phyloP scores from a whole-genome alignment of 2,113 vertebrate species.

The Mionectes macconnelli region DNA sequence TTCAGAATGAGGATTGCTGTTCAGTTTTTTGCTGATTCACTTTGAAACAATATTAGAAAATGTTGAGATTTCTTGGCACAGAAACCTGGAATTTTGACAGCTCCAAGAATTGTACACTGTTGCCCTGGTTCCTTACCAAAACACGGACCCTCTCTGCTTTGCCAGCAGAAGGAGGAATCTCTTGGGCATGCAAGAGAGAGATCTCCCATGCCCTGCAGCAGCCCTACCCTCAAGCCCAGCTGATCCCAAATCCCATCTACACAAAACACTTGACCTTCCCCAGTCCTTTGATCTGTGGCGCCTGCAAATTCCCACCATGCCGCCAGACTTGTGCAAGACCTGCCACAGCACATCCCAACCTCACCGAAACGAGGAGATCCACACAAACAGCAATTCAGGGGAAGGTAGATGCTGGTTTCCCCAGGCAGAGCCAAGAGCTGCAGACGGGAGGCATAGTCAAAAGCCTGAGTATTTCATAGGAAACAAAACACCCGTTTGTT shows the following conservation, averaged over 20 bases:
- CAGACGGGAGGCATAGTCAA: background rate
- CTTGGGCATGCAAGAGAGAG: background rate
- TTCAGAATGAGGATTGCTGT: background rate
- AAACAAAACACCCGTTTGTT: background rate
- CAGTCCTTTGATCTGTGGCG: background rate
- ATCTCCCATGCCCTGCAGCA: background rate
- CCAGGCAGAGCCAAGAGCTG: background rate
- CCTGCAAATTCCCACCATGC: background rate
- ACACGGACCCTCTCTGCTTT: background rate
- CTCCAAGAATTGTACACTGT: background rate
- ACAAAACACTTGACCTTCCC: background rate
- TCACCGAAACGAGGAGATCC: background rate
- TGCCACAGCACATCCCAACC: background rate
- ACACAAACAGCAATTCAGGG: background rate
- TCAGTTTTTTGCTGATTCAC: conserved; percentile 19
- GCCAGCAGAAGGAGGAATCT: background rate
- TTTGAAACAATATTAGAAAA: background rate
- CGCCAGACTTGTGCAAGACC: background rate
- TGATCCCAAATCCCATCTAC: background rate
- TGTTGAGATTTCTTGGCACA: background rate
- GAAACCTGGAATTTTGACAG: background rate
- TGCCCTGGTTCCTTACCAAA: background rate
- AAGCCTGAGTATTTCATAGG: background rate
- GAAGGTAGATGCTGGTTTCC: background rate
- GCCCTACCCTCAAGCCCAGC: background rate